Evolutionary conservation across 1,140 invertebrate species (phyloP).

Genomic region (Leptonema lineaticorne): DNA sequence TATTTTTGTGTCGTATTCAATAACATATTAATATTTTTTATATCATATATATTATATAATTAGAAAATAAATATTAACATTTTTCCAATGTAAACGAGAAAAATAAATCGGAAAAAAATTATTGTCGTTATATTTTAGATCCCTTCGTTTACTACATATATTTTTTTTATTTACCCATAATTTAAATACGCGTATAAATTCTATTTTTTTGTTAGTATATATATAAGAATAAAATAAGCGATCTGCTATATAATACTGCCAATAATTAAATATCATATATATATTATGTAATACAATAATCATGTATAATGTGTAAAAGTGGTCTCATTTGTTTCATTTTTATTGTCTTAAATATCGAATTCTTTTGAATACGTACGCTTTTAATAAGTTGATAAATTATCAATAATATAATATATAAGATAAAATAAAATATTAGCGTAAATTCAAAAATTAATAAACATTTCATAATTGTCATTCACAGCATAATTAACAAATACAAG

Average conservation of each 20-base stretch:
- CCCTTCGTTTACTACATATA: constrained; percentile 14
- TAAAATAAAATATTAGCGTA: neutral
- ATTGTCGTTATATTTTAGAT: constrained; percentile 32
- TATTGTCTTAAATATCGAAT: constrained; percentile 28
- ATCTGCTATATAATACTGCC: constrained; percentile 13
- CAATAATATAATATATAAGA: constrained; percentile 14
- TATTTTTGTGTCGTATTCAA: neutral
- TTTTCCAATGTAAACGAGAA: neutral
- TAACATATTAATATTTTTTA: neutral
- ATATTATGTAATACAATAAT: no score
- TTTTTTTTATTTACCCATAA: neutral
- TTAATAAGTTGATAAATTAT: neutral
- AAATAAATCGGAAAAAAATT: constrained; percentile 1
- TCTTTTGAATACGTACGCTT: no score
- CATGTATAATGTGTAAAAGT: constrained; percentile 23
- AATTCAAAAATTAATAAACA: neutral
- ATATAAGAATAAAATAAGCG: constrained; percentile 8
- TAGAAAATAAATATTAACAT: no score
- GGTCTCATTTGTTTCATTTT: constrained; percentile 33
- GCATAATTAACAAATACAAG: constrained; percentile 17
- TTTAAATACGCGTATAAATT: no score
- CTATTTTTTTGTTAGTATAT: neutral
- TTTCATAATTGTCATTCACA: constrained; percentile 35
- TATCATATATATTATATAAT: constrained; percentile 10
- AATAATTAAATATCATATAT: no score